A percentile compares a stretch with the other conserved stretches of the same genome.
phyloP scores from a whole-genome alignment of 2,888 invertebrate genomes.

The Hartigia nigra region DNA sequence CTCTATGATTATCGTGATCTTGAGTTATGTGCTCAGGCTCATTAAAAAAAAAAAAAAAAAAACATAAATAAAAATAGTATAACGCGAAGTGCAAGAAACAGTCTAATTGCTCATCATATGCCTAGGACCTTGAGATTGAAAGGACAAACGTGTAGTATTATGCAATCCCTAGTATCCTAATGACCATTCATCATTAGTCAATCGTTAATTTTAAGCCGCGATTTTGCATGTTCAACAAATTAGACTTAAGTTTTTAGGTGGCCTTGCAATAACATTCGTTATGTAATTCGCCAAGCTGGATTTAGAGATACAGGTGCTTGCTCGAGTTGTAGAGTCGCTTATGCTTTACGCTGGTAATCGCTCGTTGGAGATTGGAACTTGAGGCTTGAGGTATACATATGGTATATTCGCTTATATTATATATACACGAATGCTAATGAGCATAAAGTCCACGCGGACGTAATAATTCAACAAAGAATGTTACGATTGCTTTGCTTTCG shows the following conservation, averaged over 20 bases:
- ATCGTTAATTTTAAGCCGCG: slow-evolving; percentile 22
- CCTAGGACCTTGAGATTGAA: neutral
- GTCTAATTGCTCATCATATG: neutral
- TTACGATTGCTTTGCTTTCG: neutral
- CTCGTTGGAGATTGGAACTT: neutral
- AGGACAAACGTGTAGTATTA: slow-evolving; percentile 21
- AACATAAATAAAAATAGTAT: neutral
- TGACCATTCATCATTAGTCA: slow-evolving; percentile 35
- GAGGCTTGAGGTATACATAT: neutral
- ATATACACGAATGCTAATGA: neutral
- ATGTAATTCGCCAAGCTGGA: slow-evolving; percentile 11
- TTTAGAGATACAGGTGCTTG: neutral
- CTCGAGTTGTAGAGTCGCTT: neutral
- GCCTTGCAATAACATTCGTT: slow-evolving; percentile 22
- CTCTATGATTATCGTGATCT: neutral
- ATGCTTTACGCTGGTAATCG: neutral
- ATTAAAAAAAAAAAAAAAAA: neutral
- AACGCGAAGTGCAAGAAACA: neutral
- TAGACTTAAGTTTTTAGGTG: slow-evolving; percentile 12
- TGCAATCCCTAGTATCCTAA: slow-evolving; percentile 31
- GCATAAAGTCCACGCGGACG: neutral
- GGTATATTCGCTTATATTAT: neutral
- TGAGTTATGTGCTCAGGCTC: neutral
- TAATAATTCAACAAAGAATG: neutral
- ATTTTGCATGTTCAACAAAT: slow-evolving; percentile 24